Percentiles rank a stretch among this genome's conserved stretches.
These are phyloP conservation scores for Halocaridina rubra DNA, from an alignment of 2,888 invertebrate species.

Conservation along the genomic window DNA sequence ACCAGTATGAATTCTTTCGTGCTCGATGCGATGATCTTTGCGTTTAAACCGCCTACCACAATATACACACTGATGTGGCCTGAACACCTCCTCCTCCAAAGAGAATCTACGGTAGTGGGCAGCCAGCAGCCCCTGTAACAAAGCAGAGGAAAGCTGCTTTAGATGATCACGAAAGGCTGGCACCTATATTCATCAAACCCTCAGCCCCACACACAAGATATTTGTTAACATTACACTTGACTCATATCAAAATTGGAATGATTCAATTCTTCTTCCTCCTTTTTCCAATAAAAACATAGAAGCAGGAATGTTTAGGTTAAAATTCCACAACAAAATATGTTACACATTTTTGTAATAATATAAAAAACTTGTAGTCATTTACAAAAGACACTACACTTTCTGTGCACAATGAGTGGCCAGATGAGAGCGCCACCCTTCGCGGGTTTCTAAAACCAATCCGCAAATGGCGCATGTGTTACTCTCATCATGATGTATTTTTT, in stretches of 20 bases:
- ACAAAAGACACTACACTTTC: too few species aligned
- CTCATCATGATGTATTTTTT: slow-evolving; percentile 53
- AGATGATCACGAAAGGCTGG: slow-evolving; percentile 41
- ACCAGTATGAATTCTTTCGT: slow-evolving; percentile 63
- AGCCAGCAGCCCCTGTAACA: slow-evolving; percentile 63
- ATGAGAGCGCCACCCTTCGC: slow-evolving; percentile 47
- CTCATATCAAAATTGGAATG: too few species aligned
- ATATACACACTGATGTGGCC: slow-evolving; percentile 60
- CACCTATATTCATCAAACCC: slow-evolving; percentile 20
- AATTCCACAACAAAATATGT: too few species aligned
- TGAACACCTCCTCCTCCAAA: slow-evolving; percentile 54
- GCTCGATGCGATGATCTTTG: slow-evolving; percentile 63
- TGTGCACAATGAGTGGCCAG: slow-evolving; percentile 43
- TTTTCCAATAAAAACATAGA: too few species aligned
- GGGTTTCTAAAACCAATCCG: slow-evolving; percentile 41
- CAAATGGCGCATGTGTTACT: slow-evolving; percentile 54
- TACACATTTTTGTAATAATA: too few species aligned
- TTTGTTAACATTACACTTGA: too few species aligned
- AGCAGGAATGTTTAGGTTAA: too few species aligned
- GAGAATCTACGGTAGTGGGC: slow-evolving; percentile 54
- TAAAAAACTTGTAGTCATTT: too few species aligned
- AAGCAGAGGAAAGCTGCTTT: slow-evolving; percentile 61
- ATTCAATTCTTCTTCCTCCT: too few species aligned
- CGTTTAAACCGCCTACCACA: slow-evolving; percentile 61
- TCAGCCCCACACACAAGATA: slow-evolving; percentile 8